Conservation (phyloP, 1,140 invertebrate genomes). For the Pantala flavescens region DNA sequence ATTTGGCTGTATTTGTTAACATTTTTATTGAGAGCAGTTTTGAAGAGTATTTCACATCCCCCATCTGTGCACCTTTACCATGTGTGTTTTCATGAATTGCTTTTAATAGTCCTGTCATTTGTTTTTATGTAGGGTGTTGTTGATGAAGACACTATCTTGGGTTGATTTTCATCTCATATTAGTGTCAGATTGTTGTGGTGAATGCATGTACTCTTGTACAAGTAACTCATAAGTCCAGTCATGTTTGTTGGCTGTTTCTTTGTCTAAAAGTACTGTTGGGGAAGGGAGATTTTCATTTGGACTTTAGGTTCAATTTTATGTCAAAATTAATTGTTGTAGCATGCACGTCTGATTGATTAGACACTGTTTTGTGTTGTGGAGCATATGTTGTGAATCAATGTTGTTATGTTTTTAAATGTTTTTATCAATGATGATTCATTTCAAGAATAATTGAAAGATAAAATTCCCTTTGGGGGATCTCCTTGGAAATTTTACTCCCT, state of each 20-base stretch:
- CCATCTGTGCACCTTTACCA: background rate
- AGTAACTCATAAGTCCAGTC: background rate
- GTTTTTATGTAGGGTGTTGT: background rate
- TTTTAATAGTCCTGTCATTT: background rate
- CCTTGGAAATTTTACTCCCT: background rate
- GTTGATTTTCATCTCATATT: background rate
- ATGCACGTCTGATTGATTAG: too few relatives aligned
- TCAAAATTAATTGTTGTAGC: too few relatives aligned
- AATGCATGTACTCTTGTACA: constrained; percentile 1
- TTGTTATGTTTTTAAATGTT: too few relatives aligned
- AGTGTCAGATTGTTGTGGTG: background rate
- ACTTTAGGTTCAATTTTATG: too few relatives aligned
- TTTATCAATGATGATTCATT: too few relatives aligned
- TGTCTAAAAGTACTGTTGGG: background rate
- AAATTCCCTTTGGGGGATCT: too few relatives aligned
- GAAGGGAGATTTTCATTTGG: background rate
- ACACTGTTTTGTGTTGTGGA: too few relatives aligned
- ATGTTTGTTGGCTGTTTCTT: background rate
- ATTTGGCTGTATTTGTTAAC: background rate
- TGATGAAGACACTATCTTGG: background rate
- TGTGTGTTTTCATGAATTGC: background rate
- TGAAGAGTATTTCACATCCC: background rate
- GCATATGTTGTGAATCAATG: too few relatives aligned
- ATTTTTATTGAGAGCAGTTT: background rate
- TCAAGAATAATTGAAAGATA: too few relatives aligned